Conservation (phyloP, 2,888 invertebrate species). For the Oxycera nigricornis region DNA sequence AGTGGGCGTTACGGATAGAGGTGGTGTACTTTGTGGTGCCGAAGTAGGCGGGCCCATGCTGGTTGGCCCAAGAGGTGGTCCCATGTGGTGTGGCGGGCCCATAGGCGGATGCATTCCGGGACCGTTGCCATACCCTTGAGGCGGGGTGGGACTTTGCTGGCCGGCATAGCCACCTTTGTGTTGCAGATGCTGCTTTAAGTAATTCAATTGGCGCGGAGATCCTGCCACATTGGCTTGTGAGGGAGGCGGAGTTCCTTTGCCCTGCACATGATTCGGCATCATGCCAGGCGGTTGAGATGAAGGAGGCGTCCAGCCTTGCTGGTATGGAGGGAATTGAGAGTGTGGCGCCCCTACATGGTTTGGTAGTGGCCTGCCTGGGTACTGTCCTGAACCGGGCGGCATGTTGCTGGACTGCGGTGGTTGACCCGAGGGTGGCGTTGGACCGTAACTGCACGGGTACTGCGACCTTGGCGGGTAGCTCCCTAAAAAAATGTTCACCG, state of each 20-base stretch:
- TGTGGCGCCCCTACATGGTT: constrained; percentile 65
- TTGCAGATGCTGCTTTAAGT: constrained; percentile 75
- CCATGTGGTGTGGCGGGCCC: constrained; percentile 67
- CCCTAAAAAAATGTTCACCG: constrained; percentile 50
- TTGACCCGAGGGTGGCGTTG: constrained; percentile 65
- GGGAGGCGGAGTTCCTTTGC: constrained; percentile 62
- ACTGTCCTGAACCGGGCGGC: constrained; percentile 62
- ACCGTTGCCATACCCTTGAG: constrained; percentile 65
- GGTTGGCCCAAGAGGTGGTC: constrained; percentile 70
- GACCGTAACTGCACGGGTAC: constrained; percentile 66
- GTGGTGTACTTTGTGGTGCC: constrained; percentile 61
- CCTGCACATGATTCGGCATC: constrained; percentile 61
- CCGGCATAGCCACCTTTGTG: constrained; percentile 72
- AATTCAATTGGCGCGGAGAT: constrained; percentile 67
- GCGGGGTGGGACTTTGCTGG: constrained; percentile 66
- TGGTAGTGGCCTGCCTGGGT: constrained; percentile 65
- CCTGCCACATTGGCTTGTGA: constrained; percentile 62
- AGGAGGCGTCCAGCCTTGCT: constrained; percentile 58
- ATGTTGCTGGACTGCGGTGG: constrained; percentile 55
- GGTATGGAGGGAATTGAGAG: constrained; percentile 61
- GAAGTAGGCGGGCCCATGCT: constrained; percentile 70
- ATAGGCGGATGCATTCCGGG: constrained; percentile 66
- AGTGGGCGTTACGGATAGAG: constrained; percentile 57
- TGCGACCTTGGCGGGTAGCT: constrained; percentile 64
- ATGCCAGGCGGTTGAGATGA: constrained; percentile 56